Conservation (phyloP, 2,888 invertebrate genomes). For the Trichogramma evanescens region DNA sequence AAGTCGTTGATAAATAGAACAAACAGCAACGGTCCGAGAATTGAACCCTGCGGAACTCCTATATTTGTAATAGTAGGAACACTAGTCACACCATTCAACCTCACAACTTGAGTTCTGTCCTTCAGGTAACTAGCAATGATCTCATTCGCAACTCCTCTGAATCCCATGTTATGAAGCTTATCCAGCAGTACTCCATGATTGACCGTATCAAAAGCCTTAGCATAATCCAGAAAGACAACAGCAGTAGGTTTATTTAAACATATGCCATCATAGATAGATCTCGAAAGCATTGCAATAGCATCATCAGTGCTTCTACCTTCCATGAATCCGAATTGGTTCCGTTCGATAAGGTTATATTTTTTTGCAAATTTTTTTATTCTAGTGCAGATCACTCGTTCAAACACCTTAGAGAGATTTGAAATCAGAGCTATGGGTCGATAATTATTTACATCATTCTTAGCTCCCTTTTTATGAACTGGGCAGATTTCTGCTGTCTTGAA, state of each 20-base stretch:
- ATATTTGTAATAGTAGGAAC: not conserved
- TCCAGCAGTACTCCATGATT: slow-evolving; percentile 16
- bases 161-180: slow-evolving; percentile 17
- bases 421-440: slow-evolving; percentile 23
- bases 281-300: slow-evolving; percentile 16
- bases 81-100: slow-evolving; percentile 1
- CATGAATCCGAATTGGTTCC: slow-evolving; percentile 20
- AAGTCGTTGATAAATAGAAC: slow-evolving; percentile 9
- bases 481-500: slow-evolving; percentile 3
- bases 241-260: slow-evolving; percentile 16
- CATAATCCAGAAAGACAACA: slow-evolving; percentile 19
- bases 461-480: slow-evolving; percentile 19
- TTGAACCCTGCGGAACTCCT: slow-evolving; percentile 12
- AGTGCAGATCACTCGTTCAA: slow-evolving; percentile 20
- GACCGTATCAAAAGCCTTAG: slow-evolving; percentile 18
- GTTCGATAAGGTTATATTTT: slow-evolving; percentile 1
- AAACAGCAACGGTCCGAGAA: slow-evolving; percentile 8
- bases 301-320: slow-evolving; percentile 16
- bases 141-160: slow-evolving; percentile 1
- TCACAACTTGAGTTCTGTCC: slow-evolving; percentile 4
- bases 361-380: slow-evolving; percentile 12
- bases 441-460: slow-evolving; percentile 12
- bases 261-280: slow-evolving; percentile 14
- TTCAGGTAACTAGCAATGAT: slow-evolving; percentile 2
- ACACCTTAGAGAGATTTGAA: slow-evolving; percentile 20